Percentiles rank a stretch among this genome's conserved stretches.
Conservation (phyloP, 2,113 vertebrate species). For the Xenotilapia flavipinnis region DNA sequence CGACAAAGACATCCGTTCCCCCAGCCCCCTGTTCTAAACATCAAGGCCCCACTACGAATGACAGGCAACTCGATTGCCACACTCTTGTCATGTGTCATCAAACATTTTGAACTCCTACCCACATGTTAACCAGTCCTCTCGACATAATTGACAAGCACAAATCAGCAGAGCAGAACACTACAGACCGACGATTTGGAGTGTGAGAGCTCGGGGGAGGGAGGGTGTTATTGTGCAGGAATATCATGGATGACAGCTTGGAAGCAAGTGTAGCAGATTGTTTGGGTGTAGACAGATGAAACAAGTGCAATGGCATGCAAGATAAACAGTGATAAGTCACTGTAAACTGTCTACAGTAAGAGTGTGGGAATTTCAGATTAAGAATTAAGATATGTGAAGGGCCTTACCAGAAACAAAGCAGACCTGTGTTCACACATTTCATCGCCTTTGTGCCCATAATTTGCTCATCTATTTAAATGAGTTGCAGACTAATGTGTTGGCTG, state of each 20-base stretch:
- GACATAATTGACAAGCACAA: slow-evolving; percentile 31
- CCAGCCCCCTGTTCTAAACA: slow-evolving; percentile 7
- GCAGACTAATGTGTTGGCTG: neutral
- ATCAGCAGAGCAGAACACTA: neutral
- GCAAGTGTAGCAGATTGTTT: slow-evolving; percentile 8
- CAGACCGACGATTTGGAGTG: neutral
- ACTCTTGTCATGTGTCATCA: slow-evolving; percentile 29
- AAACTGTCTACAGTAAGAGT: neutral
- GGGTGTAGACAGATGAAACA: slow-evolving; percentile 2
- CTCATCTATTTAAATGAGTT: neutral
- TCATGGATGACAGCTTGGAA: slow-evolving; percentile 6
- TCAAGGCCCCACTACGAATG: slow-evolving; percentile 41
- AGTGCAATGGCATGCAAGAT: neutral
- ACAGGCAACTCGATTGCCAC: slow-evolving; percentile 39
- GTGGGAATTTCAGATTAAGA: neutral
- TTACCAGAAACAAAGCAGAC: neutral
- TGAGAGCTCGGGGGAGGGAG: neutral
- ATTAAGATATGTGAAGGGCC: neutral
- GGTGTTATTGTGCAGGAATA: neutral
- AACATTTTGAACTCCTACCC: slow-evolving; percentile 12
- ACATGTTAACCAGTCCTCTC: slow-evolving; percentile 18
- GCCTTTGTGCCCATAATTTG: neutral
- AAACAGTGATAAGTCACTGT: neutral
- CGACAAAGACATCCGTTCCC: slow-evolving; percentile 36
- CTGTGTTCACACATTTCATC: neutral